Percentiles rank a stretch among this genome's conserved stretches.
Conservation (phyloP, 2,113 vertebrate species). For the Marcusenius ussheri region DNA sequence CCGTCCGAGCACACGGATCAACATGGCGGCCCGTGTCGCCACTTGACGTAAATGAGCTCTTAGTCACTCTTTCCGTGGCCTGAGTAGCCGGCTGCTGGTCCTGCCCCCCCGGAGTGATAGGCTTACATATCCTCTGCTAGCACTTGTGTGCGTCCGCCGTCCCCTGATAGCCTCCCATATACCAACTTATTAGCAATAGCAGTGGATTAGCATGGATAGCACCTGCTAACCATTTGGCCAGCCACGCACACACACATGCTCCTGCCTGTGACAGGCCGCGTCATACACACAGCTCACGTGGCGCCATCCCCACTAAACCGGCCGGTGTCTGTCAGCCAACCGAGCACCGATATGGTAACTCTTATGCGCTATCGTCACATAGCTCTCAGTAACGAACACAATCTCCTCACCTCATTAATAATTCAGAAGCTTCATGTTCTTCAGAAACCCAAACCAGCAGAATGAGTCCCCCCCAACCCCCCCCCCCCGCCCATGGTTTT, state of each 20-base stretch:
- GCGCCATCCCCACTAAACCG: not conserved
- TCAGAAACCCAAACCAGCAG: not conserved
- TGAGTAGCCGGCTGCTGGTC: not conserved
- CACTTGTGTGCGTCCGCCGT: not conserved
- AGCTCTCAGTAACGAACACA: not conserved
- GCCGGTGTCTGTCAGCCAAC: not conserved
- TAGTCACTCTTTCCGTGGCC: not conserved
- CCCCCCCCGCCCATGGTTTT: not conserved
- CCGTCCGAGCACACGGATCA: not conserved
- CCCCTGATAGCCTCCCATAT: not conserved
- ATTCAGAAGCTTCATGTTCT: not conserved
- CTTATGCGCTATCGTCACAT: not conserved
- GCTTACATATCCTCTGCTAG: not conserved
- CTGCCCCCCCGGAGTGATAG: not conserved
- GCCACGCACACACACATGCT: not conserved
- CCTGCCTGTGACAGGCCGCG: too few species aligned
- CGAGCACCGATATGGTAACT: not conserved
- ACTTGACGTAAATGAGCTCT: not conserved
- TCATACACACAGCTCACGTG: not conserved
- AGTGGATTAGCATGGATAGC: not conserved
- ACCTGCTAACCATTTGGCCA: not conserved
- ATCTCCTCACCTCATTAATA: not conserved
- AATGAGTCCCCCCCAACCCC: not conserved
- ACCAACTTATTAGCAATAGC: not conserved
- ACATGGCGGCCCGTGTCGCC: not conserved